Base-by-base conservation (phyloP, 2,113 vertebrate genomes). In the Sisor rabdophorus region DNA sequence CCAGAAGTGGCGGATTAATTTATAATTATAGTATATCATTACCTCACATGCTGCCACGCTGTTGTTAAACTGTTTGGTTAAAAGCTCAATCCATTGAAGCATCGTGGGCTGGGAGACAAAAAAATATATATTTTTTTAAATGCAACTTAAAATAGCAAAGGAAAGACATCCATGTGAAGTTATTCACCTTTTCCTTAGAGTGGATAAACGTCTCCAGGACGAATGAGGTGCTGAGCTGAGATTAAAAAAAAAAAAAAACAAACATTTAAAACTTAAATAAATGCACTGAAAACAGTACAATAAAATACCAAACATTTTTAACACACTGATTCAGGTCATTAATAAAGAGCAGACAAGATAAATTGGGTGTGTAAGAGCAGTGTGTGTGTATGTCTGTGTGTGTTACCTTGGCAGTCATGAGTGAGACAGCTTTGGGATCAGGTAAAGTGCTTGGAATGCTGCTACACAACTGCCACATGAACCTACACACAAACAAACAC, bases 31-130 rank as follows among this genome's bases (percentile, higher is more conserved):
- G 26, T 30, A 60, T 59, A 16, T 15, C 2, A 30, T 17, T 56
- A 98, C 97, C 95, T 99, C 97, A 86, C 97, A 99, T 82, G 97
- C 97, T 40, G 96, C 96, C 90, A 98, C 97, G 89, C 96, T 99
- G 92, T 99, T 99, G 92, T 99, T 99, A 90, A 99, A 99, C 79
- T 99, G 97, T 88, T 99, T 99, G 83, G 97, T 99, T 82, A 99
- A 92, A 47, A 99, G 91, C 80, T 98, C 97, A 77, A 99, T 98
- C 97, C 97, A 99, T 89, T 99, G 97, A 90, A 98, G 94, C 97
- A 99, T 99, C 80, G 97, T 99, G 79, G 97, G 97, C 97, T 99
- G 81, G 44, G 1, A 40, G 54, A 24, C 16, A 36, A 19, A 17
- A 10, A 0, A 44, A 79, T 5, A 26, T n/a, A 0, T 28, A 79